Base-by-base conservation (phyloP, 2,113 vertebrate genomes). In the Nothoprocta pentlandii region DNA sequence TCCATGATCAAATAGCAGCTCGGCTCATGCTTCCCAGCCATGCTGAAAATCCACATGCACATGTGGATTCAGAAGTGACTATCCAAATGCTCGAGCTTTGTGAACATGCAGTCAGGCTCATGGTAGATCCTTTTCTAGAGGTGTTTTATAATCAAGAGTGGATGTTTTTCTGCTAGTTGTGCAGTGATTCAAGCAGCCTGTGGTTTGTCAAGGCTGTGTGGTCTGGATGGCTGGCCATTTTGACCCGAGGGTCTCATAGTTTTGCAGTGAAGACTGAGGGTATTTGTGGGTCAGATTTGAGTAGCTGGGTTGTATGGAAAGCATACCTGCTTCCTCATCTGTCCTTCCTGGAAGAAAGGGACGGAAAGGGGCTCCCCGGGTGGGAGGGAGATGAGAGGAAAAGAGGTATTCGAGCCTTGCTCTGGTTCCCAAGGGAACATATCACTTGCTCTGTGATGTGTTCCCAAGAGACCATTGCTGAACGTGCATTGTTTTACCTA, bases 11-110 rank as follows among this genome's bases (percentile, higher is more conserved):
- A 71, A 39, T 25, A 63, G 44, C 28, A 63, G 22, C 76, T 89
- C 41, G 34, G 3, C 13, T 1, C 21, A 34, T 8, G 34, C 63
- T 85, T 58, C 28, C 28, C 36, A 42, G 47, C 17, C 30, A 39
- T 54, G 82, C 36, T 44, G 46, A 14, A 34, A 47, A 41, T 36
- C 26, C 2, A 10, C 5, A 41, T 10, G 44, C 36, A 59, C 23
- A 20, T 1, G 1, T 26, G 8, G 73, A 34, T 26, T 53, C 46
- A 9, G 11, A 77, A 78, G 22, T 30, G 20, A 21, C 32, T 25
- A 2, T 0, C 34, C 1, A 3, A 32, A n/a, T 1, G 9, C 26
- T 1, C 6, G 26, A 79, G 30, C 8, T 34, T 16, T 8, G 10
- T 10, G 41, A 75, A 41, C 13, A 47, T 15, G 23, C 14, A 70